A percentile compares a stretch with the other conserved stretches of the same genome.
Conservation (phyloP, 1,140 invertebrate species). For the Eciton burchellii region DNA sequence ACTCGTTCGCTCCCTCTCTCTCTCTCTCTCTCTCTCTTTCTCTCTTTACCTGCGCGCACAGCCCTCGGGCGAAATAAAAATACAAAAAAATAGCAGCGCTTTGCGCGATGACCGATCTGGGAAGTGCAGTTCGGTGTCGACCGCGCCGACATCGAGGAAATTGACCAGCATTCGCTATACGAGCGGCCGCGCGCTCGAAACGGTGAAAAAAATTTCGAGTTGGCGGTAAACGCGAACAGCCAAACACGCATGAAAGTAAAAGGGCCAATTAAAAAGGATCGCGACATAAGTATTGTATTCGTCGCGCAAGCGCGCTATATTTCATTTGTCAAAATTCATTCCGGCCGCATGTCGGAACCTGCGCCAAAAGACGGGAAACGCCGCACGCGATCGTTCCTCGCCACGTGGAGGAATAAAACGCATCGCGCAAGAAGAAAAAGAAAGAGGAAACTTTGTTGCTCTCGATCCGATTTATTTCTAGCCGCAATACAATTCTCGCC, state of each 20-base stretch:
- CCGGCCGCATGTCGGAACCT: not conserved
- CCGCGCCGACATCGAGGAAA: conserved; percentile 70
- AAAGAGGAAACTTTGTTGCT: too few species aligned
- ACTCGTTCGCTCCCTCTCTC: conserved; percentile 1
- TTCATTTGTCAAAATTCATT: conserved; percentile 38
- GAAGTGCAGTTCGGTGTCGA: conserved; percentile 77
- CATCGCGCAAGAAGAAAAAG: too few species aligned
- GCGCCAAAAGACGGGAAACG: not conserved
- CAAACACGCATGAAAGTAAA: conserved; percentile 51
- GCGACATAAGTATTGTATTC: conserved; percentile 34
- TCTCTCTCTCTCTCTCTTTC: conserved; percentile 15
- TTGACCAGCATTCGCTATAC: conserved; percentile 70
- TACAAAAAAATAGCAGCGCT: conserved; percentile 61
- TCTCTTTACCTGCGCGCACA: conserved; percentile 31
- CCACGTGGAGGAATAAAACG: too few species aligned
- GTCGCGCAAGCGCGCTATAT: not conserved
- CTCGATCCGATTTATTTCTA: too few species aligned
- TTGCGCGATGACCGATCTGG: conserved; percentile 71
- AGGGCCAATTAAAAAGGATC: conserved; percentile 49
- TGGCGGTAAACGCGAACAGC: conserved; percentile 40
- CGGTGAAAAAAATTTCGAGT: conserved; percentile 41
- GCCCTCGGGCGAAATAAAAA: conserved; percentile 62
- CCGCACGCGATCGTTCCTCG: too few species aligned
- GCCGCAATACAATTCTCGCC: too few species aligned
- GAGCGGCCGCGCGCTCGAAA: conserved; percentile 62